Evolutionary conservation across 2,113 vertebrate genomes (phyloP).

Genomic region (Chelonoidis abingdonii): DNA sequence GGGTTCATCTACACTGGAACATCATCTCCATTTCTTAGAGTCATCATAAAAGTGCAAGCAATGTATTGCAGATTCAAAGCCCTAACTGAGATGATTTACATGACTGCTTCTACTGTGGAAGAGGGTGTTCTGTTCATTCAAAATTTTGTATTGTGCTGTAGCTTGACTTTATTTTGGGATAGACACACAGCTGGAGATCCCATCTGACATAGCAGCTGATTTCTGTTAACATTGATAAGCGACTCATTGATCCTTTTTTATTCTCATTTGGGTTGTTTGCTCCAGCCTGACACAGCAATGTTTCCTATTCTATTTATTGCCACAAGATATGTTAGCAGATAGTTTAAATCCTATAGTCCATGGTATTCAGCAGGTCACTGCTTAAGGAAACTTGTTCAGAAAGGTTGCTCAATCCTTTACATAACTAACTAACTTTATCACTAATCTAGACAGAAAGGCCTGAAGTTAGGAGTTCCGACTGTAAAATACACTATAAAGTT

Average conservation of each 20-base stretch:
- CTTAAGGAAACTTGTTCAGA: not conserved
- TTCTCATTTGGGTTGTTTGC: not conserved
- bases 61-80: not conserved
- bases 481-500: not conserved
- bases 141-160: not conserved
- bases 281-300: not conserved
- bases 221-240: not conserved
- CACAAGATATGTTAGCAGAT: not conserved
- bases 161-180: not conserved
- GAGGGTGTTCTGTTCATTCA: not conserved
- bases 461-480: not conserved
- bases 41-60: not conserved
- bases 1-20: not conserved
- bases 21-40: not conserved
- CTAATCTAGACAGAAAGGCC: not conserved
- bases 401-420: not conserved
- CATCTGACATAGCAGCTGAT: not conserved
- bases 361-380: not conserved
- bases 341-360: no score
- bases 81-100: not conserved
- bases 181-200: not conserved
- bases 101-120: not conserved
- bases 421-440: not conserved
- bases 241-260: not conserved
- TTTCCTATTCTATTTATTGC: not conserved